Evolutionary conservation across 2,888 invertebrate species (phyloP), one percentile per base, ranked within the genome.

Genomic region (Petrolisthes cinctipes): DNA sequence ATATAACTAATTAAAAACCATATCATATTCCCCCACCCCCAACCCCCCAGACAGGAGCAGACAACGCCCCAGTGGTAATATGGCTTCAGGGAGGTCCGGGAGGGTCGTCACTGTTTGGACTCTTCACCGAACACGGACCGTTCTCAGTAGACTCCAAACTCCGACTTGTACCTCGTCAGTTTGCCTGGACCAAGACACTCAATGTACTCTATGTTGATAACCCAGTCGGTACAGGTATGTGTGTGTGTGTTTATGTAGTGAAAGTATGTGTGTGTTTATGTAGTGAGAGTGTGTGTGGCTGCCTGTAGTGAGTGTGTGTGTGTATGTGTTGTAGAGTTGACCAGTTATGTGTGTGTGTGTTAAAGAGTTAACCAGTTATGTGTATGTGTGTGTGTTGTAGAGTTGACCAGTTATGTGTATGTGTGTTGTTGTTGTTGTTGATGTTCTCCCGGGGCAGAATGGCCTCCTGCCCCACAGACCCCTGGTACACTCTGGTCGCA

Each of bases 151-250:
- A 94, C 82, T 92, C 92, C 0, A 93, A 94, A 93, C 82, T 92
- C 75, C 90, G 91, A 4, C 91, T 96, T 83, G 93, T 94, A 91
- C 93, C 94, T 90, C 94, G 97, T 73, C 94, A 96, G 91, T 96
- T 95, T 91, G 95, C 96, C 9, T 98, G 98, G 98, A 95, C 95
- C 86, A 93, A 94, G 73, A 95, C 95, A 11, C 96, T 97, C 92
- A 95, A 96, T 91, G 93, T 98, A 75, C 94, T 98, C 85, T 98
- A 97, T 92, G 96, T 98, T 86, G 98, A 98, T 92, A 98, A 97
- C 93, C 98, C 98, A 0, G 98, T 97, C 0, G 97, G 97, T 2
- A 96, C 97, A 3, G 95, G 93, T 92, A 88, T 81, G 88, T 80
- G 20, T 4, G 9, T 53, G 54, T 11, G 56, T 20, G n/a, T n/a